phyloP scores from a whole-genome alignment of 2,888 invertebrate species.

The Pyrochroa serraticornis region DNA sequence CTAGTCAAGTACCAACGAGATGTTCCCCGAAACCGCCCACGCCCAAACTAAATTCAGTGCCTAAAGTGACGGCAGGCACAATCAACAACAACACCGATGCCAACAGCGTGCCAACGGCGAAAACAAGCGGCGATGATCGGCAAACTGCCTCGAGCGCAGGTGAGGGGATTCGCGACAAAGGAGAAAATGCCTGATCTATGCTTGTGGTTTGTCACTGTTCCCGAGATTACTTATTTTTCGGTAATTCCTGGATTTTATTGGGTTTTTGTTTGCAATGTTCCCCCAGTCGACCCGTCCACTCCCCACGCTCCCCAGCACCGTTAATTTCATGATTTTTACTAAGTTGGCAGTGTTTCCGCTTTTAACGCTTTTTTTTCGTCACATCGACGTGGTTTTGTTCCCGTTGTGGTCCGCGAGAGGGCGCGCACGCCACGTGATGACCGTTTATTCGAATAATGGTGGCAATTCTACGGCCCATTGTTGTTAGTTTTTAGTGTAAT shows the following conservation, averaged over 20 bases:
- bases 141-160: constrained; percentile 49
- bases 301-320: too few species aligned
- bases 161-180: constrained; percentile 56
- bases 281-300: too few species aligned
- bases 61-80: constrained; percentile 25
- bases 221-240: constrained; percentile 53
- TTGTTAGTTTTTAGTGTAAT: too few species aligned
- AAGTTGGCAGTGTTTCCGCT: too few species aligned
- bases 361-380: too few species aligned
- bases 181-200: constrained; percentile 57
- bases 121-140: constrained; percentile 37
- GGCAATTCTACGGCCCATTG: too few species aligned
- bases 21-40: constrained; percentile 50
- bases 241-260: constrained; percentile 54
- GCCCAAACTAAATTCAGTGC: constrained; percentile 37
- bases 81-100: constrained; percentile 32
- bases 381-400: too few species aligned
- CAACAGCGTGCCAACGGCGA: constrained; percentile 35
- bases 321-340: too few species aligned
- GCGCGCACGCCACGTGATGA: too few species aligned
- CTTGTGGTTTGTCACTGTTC: constrained; percentile 53
- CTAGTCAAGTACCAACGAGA: constrained; percentile 40
- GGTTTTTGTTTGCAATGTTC: constrained; percentile 35
- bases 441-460: too few species aligned
- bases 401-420: too few species aligned